Evolutionary conservation across 2,888 invertebrate species (phyloP).

Genomic region (Patella caerulea): DNA sequence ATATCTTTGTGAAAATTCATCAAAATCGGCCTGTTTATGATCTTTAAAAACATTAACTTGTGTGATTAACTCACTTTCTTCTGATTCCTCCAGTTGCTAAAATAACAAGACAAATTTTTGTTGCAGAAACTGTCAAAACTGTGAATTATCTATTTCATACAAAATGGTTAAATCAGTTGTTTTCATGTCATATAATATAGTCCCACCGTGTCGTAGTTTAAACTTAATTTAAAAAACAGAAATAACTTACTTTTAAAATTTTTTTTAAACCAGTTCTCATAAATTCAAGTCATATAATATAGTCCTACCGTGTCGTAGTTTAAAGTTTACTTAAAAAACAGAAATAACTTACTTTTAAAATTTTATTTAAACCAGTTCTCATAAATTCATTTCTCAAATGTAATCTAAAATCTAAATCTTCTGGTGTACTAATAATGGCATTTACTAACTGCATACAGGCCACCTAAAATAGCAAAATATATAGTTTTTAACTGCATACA

Average conservation of each 20-base stretch:
- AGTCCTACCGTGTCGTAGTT: no score
- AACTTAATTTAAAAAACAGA: background rate
- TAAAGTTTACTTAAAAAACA: background rate
- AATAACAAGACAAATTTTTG: constrained; percentile 9
- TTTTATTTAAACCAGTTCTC: constrained; percentile 90
- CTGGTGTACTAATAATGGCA: constrained; percentile 86
- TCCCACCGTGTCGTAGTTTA: no score
- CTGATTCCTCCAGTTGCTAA: constrained; percentile 60
- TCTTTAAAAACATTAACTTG: constrained; percentile 91
- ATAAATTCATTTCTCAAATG: constrained; percentile 96
- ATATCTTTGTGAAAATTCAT: constrained; percentile 91
- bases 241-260: constrained; percentile 77
- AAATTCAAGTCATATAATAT: constrained; percentile 77
- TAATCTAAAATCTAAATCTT: constrained; percentile 92
- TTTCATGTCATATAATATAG: no score
- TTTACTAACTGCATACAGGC: constrained; percentile 95
- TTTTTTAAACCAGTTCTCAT: constrained; percentile 94
- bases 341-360: constrained; percentile 76
- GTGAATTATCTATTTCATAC: no score
- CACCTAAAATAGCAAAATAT: constrained; percentile 75
- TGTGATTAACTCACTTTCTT: constrained; percentile 78
- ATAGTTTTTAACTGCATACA: background rate
- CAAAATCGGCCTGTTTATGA: constrained; percentile 91
- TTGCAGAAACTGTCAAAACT: no score
- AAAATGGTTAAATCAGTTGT: no score